Base-by-base conservation (phyloP, 1,140 invertebrate genomes). In the Drosophila elegans region DNA sequence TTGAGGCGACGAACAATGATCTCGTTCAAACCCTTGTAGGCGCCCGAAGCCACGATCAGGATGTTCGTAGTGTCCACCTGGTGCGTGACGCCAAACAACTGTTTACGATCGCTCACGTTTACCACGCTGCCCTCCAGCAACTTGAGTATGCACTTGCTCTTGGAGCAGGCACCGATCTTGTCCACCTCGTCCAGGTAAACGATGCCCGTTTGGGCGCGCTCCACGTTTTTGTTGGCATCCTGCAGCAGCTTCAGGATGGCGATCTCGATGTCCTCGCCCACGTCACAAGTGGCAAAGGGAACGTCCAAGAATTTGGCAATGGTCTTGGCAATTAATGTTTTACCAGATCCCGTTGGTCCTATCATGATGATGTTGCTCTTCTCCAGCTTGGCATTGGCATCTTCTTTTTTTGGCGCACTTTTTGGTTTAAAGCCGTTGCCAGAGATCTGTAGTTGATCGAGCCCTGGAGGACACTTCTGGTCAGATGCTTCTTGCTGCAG, bases 151-250 rank as follows among this genome's bases (percentile, higher is more conserved):
- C 99, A 97, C 93, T 99, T 98, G 81, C 99, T 98, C 11, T 98
- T 98, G 34, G 98, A 97, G 4, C 99, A 98, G 32, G 98, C 98
- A 5, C 98, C 98, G 74, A 99, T 99, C 94, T 99, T 99, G 92
- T 99, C 99, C 13, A 99, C 98, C 93, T 99, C 99, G 93, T 99
- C 99, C 60, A 99, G 93, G 93, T 99, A 99, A n/a, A 99, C 98
- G 75, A 99, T 99, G 16, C 98, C 98, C 90, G 97, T 97, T 91
- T 99, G 98, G 61, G 99, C 98, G 82, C 97, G 96, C 57, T 99
- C 98, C 60, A 99, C 97, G 91, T 94, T 97, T 91, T 97, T 98
- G 93, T 98, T 97, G 39, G 99, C 98, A 93, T 99, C 98, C 93
- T 99, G 98, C 13, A 99, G 94, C 27, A 99, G 93, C 92, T 99